phyloP scores from a whole-genome alignment of 2,113 vertebrate genomes.

The Hemiscyllium ocellatum region DNA sequence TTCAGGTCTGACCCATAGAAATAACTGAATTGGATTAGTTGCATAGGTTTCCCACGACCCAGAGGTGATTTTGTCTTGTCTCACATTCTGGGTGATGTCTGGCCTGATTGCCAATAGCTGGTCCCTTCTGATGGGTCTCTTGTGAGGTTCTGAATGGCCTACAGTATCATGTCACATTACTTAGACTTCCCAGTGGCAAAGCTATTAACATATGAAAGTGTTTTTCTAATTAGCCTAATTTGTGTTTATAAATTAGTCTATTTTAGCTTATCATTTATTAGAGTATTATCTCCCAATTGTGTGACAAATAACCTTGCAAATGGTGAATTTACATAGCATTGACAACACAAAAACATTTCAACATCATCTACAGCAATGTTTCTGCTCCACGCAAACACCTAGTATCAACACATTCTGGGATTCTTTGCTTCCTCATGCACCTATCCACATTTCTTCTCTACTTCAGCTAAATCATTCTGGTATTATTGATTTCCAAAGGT shows the following conservation, averaged over 20 bases:
- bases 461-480: neutral
- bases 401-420: neutral
- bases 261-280: neutral
- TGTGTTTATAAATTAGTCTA: constrained; percentile 8
- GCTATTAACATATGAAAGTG: neutral
- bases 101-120: neutral
- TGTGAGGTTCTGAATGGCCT: neutral
- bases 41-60: neutral
- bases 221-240: constrained; percentile 18
- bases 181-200: constrained; percentile 5
- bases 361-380: neutral
- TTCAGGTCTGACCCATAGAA: neutral
- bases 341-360: neutral
- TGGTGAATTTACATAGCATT: neutral
- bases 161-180: neutral
- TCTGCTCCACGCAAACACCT: neutral
- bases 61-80: neutral
- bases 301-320: neutral
- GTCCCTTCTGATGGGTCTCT: neutral
- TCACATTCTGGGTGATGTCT: neutral
- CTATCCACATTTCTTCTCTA: neutral
- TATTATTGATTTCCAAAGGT: neutral
- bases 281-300: neutral
- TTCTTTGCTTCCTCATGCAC: neutral
- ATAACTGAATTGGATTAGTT: neutral